These are phyloP conservation scores for Chloropsis cyanopogon DNA, from an alignment of 2,113 vertebrate species.

Conservation along the genomic window DNA sequence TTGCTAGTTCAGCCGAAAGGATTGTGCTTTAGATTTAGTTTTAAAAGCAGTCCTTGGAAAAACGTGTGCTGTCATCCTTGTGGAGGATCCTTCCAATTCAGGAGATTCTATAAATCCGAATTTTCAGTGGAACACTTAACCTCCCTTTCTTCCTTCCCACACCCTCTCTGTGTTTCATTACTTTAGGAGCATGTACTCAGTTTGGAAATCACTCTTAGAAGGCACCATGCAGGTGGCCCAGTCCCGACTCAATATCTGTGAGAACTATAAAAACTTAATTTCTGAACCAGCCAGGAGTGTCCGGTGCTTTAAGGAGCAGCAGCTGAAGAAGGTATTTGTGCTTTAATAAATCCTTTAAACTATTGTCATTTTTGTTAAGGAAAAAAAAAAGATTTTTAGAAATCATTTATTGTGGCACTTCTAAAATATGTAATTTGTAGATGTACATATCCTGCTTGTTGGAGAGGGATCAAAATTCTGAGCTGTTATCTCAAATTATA, in stretches of 20 bases:
- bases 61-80: background rate
- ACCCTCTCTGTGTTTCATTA: background rate
- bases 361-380: background rate
- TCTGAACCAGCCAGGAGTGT: conserved; percentile 92
- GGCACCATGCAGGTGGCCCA: conserved; percentile 95
- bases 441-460: background rate
- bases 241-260: conserved; percentile 92
- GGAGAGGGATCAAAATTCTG: background rate
- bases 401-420: background rate
- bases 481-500: background rate
- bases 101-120: fast-evolving
- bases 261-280: conserved; percentile 95
- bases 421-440: background rate
- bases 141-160: background rate
- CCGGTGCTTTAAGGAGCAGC: conserved; percentile 95
- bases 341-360: background rate
- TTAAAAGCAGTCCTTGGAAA: background rate
- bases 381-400: fast-evolving
- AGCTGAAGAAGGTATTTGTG: conserved; percentile 88
- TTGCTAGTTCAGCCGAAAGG: background rate
- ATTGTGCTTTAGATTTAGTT: background rate
- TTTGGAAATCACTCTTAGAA: conserved; percentile 95
- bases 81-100: background rate
- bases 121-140: background rate
- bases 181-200: conserved; percentile 91